Percentiles rank a stretch among this genome's conserved stretches.
These are phyloP conservation scores for Lonchura striata DNA, from an alignment of 2,113 vertebrate genomes.

Conservation along the genomic window DNA sequence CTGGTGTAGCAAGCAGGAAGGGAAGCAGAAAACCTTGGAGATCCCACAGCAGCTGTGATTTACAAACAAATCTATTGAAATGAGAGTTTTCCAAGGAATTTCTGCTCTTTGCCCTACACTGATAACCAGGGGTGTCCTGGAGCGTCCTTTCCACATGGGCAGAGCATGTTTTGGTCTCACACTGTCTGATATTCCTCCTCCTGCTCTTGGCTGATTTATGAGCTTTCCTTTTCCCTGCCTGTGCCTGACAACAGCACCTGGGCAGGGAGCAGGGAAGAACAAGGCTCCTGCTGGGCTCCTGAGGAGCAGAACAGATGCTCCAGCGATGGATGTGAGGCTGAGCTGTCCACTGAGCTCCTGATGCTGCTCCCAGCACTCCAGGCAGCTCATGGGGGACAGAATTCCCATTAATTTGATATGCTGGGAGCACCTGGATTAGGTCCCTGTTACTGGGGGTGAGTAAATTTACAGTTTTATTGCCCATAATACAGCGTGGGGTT, in stretches of 20 bases:
- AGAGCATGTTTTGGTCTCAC: not conserved
- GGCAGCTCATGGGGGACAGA: rapidly evolving
- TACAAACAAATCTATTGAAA: not conserved
- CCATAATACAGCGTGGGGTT: rapidly evolving
- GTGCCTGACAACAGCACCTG: not conserved
- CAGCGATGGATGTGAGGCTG: rapidly evolving
- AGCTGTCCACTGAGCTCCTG: not conserved
- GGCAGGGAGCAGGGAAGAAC: not conserved
- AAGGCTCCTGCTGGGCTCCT: not conserved
- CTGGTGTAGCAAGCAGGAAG: not conserved
- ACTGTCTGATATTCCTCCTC: not conserved
- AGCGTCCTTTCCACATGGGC: not conserved
- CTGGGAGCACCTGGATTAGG: rapidly evolving
- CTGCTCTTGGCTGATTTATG: not conserved
- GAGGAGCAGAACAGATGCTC: not conserved
- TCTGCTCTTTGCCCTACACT: not conserved
- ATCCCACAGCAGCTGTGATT: not conserved
- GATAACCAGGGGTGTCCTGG: rapidly evolving
- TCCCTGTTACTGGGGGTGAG: not conserved
- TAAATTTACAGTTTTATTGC: not conserved
- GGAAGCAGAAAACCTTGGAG: not conserved
- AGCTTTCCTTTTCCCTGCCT: not conserved
- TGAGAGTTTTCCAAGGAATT: not conserved
- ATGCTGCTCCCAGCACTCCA: not conserved
- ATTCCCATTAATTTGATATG: rapidly evolving